A percentile compares a stretch with the other conserved stretches of the same genome.
Evolutionary conservation across 2,797 vertebrate genomes (phyloP).

Genomic region (Tokudaia muenninki): DNA sequence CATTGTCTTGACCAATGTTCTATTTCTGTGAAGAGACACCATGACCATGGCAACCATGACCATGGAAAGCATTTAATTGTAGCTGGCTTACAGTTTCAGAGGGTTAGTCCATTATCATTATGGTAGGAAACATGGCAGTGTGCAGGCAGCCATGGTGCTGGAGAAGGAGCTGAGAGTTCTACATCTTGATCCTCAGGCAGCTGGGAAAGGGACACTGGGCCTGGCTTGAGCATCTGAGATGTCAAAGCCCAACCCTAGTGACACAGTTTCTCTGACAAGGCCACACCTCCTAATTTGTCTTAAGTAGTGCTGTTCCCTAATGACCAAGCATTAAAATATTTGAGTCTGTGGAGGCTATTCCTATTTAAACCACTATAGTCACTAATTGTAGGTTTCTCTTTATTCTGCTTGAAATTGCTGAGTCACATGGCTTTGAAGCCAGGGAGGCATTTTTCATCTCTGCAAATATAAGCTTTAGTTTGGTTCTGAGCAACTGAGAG

Average conservation of each 20-base stretch:
- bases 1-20: neutral
- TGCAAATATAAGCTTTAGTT: conserved; percentile 28
- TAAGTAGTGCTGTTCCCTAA: neutral
- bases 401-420: conserved; percentile 40
- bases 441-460: conserved; percentile 29
- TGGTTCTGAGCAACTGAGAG: neutral
- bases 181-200: neutral
- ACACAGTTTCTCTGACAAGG: neutral
- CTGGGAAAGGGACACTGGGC: neutral
- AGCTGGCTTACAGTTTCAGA: neutral
- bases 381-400: conserved; percentile 37
- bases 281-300: neutral
- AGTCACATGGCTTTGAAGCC: neutral
- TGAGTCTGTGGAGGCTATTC: neutral
- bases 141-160: neutral
- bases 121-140: too few relatives aligned
- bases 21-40: neutral
- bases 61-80: neutral
- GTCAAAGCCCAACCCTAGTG: neutral
- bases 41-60: neutral
- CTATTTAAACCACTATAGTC: neutral
- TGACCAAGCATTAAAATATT: neutral
- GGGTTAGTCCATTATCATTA: neutral
- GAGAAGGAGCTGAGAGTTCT: neutral
- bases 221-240: neutral